These are phyloP conservation scores for Punctoribates punctum DNA, from an alignment of 2,888 invertebrate genomes.

Conservation along the genomic window DNA sequence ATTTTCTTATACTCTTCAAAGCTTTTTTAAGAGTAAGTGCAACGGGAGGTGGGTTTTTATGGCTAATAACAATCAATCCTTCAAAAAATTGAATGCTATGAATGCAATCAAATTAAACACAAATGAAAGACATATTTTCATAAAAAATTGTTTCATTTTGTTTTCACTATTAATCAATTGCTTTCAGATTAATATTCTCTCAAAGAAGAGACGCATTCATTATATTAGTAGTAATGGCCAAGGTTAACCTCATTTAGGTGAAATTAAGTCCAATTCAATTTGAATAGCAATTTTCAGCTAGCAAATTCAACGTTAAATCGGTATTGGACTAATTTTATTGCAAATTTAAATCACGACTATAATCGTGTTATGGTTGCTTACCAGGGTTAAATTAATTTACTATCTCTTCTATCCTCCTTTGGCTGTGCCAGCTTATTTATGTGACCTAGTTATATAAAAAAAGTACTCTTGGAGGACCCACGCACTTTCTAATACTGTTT, in stretches of 20 bases:
- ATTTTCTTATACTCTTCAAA: constrained; percentile 12
- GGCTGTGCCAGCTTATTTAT: not conserved
- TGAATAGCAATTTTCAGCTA: too few species aligned
- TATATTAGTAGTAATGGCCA: not conserved
- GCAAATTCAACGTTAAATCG: too few species aligned
- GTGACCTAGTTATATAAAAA: constrained; percentile 30
- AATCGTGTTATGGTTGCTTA: too few species aligned
- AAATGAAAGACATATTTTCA: not conserved
- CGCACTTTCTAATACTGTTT: not conserved
- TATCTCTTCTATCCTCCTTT: not conserved
- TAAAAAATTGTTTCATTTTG: not conserved
- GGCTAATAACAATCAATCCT: constrained; percentile 21
- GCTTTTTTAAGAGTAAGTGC: not conserved
- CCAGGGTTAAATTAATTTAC: not conserved
- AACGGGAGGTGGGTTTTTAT: constrained; percentile 26
- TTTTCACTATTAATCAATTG: constrained; percentile 5
- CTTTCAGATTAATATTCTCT: not conserved
- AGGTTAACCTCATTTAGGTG: too few species aligned
- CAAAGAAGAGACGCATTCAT: not conserved
- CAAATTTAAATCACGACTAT: too few species aligned
- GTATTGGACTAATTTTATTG: too few species aligned
- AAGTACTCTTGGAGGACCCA: constrained; percentile 13
- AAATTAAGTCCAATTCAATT: too few species aligned
- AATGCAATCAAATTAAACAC: not conserved
- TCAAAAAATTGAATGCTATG: not conserved